These are phyloP conservation scores for Cetonia aurata DNA, from an alignment of 2,888 invertebrate genomes.

Conservation along the genomic window DNA sequence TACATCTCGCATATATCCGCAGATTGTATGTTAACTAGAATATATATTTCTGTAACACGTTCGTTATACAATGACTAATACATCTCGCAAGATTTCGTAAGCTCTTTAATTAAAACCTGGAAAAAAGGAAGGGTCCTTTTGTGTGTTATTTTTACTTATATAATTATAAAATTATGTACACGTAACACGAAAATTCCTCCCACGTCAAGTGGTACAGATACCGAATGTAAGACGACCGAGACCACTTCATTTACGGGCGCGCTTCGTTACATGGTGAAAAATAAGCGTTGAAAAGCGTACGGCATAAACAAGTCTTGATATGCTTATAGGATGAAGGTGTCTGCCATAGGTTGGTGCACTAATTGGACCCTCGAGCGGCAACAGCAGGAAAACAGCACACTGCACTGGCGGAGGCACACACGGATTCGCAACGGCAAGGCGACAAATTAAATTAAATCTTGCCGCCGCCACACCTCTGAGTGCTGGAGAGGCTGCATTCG, in stretches of 20 bases:
- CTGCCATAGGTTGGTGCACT: constrained; percentile 56
- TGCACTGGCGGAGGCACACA: constrained; percentile 41
- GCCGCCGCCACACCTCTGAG: constrained; percentile 58
- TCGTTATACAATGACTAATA: constrained; percentile 2
- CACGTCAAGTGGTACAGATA: constrained; percentile 29
- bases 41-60: not conserved
- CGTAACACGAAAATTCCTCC: constrained; percentile 26
- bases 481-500: constrained; percentile 46
- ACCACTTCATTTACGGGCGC: constrained; percentile 46
- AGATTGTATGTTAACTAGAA: too few relatives aligned
- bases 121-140: not conserved
- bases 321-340: constrained; percentile 47
- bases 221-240: constrained; percentile 38
- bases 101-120: constrained; percentile 26
- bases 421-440: constrained; percentile 51
- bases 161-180: constrained; percentile 31
- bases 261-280: constrained; percentile 48
- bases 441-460: constrained; percentile 61
- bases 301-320: constrained; percentile 47
- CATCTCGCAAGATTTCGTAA: constrained; percentile 17
- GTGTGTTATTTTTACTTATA: constrained; percentile 29
- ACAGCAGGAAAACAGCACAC: constrained; percentile 44
- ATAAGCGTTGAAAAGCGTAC: constrained; percentile 46
- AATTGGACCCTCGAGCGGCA: constrained; percentile 57
- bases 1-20: too few relatives aligned